Conservation (phyloP, 1,140 invertebrate genomes). For the Magallana gigas region DNA sequence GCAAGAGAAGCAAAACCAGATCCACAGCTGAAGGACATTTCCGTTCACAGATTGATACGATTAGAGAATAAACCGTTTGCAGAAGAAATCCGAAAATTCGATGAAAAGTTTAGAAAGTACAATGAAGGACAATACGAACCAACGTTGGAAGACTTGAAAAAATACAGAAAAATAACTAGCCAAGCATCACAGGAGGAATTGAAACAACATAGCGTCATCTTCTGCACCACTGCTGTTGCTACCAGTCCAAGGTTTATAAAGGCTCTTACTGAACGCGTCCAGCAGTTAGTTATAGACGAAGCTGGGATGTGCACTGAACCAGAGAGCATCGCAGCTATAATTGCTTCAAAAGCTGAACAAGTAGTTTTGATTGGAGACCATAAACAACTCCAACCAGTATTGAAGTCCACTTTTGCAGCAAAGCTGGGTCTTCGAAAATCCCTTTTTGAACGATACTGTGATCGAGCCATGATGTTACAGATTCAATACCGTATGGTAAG, state of each 20-base stretch:
- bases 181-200: constrained; percentile 59
- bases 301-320: constrained; percentile 76
- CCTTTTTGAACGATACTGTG: constrained; percentile 73
- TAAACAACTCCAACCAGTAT: constrained; percentile 73
- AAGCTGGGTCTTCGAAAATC: constrained; percentile 71
- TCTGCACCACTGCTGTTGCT: constrained; percentile 60
- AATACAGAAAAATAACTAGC: constrained; percentile 53
- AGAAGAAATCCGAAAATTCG: constrained; percentile 54
- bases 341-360: constrained; percentile 65
- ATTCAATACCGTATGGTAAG: constrained; percentile 76
- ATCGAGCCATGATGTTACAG: constrained; percentile 59
- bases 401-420: constrained; percentile 66
- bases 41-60: constrained; percentile 65
- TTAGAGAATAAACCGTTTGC: constrained; percentile 54
- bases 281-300: constrained; percentile 74
- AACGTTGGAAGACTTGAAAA: constrained; percentile 35
- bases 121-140: neutral
- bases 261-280: constrained; percentile 46
- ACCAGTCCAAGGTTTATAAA: constrained; percentile 53
- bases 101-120: constrained; percentile 52
- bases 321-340: constrained; percentile 72
- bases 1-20: constrained; percentile 42
- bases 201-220: constrained; percentile 58
- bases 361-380: constrained; percentile 77
- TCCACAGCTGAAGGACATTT: constrained; percentile 44